Evolutionary conservation across 2,797 vertebrate genomes (phyloP).

Genomic region (Erpetoichthys calabaricus): DNA sequence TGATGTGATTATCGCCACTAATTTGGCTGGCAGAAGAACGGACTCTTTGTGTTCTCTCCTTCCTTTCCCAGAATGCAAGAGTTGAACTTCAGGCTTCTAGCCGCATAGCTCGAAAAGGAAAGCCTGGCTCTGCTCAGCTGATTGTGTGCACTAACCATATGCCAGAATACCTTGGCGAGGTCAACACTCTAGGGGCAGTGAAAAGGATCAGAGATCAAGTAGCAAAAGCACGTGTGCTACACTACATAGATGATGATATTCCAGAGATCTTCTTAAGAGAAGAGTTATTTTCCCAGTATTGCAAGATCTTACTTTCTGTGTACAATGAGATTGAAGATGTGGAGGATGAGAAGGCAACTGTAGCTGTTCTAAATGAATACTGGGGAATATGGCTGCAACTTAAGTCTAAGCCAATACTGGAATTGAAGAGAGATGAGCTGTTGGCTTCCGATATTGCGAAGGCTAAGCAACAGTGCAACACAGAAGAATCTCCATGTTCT

Average conservation of each 20-base stretch:
- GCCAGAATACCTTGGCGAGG: constrained; percentile 1
- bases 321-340: constrained; percentile 11
- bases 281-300: constrained; percentile 20
- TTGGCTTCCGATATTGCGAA: too few relatives aligned
- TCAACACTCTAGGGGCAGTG: constrained; percentile 2
- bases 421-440: too few relatives aligned
- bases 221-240: constrained; percentile 1
- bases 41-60: constrained; percentile 42
- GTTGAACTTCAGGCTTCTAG: constrained; percentile 30
- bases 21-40: constrained; percentile 39
- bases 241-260: constrained; percentile 18
- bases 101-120: constrained; percentile 38
- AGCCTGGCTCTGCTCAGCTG: constrained; percentile 30
- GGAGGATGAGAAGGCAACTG: constrained; percentile 12
- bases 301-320: constrained; percentile 1
- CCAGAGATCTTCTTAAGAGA: constrained; percentile 17
- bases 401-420: constrained; percentile 7
- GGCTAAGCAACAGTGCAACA: too few relatives aligned
- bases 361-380: constrained; percentile 28
- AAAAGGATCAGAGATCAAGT: constrained; percentile 10
- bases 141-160: constrained; percentile 20
- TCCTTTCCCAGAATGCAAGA: constrained; percentile 32
- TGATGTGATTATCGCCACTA: constrained; percentile 39
- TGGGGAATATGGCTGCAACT: constrained; percentile 27
- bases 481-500: too few relatives aligned